These are phyloP conservation scores for Dipodomys stephensi DNA, from an alignment of 2,113 vertebrate species.

Conservation along the genomic window DNA sequence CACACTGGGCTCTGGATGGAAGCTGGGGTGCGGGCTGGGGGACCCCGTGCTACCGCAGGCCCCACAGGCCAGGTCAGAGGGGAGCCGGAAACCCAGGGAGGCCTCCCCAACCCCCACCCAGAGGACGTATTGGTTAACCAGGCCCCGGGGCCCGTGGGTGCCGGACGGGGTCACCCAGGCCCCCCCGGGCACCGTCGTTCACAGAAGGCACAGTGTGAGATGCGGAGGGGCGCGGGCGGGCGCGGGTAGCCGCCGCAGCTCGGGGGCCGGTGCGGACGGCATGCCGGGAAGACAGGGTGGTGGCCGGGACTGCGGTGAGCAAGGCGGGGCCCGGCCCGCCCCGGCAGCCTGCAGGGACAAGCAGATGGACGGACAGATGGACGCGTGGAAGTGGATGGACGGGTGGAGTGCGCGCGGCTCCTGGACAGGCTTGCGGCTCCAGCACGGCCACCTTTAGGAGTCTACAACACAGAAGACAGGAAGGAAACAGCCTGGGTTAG, in stretches of 20 bases:
- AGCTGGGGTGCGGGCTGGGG: too few relatives aligned
- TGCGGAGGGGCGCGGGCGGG: neutral
- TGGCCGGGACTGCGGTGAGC: neutral
- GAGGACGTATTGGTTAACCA: neutral
- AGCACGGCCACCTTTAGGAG: constrained; percentile 94
- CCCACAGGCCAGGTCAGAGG: too few relatives aligned
- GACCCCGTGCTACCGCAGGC: too few relatives aligned
- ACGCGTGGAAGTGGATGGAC: too few relatives aligned
- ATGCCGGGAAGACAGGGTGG: constrained; percentile 72
- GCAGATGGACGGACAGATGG: constrained; percentile 81
- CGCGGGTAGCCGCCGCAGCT: neutral
- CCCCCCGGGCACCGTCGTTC: constrained; percentile 60
- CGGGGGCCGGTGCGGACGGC: constrained; percentile 25
- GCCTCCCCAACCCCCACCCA: constrained; percentile 51
- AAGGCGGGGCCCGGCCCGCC: neutral
- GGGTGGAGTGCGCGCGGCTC: constrained; percentile 79
- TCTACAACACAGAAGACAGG: constrained; percentile 92
- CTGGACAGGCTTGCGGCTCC: constrained; percentile 90
- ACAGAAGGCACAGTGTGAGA: constrained; percentile 84
- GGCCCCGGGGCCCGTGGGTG: neutral
- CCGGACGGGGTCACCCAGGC: constrained; percentile 43
- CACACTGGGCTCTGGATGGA: constrained; percentile 39
- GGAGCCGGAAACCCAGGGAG: constrained; percentile 51
- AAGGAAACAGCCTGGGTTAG: constrained; percentile 78
- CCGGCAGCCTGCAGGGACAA: constrained; percentile 80